Evolutionary conservation across 2,888 invertebrate genomes (phyloP).

Genomic region (Iselma pallidipennis): DNA sequence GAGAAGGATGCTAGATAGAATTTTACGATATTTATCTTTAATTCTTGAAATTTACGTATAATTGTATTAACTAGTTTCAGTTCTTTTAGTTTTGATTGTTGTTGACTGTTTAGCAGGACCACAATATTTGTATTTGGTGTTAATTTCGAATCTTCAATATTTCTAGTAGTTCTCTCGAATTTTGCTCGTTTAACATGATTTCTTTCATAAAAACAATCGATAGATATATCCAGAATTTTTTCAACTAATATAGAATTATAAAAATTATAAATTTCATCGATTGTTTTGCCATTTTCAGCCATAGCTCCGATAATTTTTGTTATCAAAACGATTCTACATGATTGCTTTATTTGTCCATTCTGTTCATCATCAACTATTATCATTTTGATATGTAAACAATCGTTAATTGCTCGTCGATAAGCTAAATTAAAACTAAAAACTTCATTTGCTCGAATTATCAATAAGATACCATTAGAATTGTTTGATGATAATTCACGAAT

Average conservation of each 20-base stretch:
- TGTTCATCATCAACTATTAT: slow-evolving; percentile 73
- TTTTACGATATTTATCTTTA: slow-evolving; percentile 31
- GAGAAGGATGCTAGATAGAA: slow-evolving; percentile 36
- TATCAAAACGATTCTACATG: slow-evolving; percentile 62
- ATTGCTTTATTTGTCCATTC: slow-evolving; percentile 53
- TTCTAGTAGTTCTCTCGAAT: slow-evolving; percentile 66
- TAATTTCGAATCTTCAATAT: slow-evolving; percentile 64
- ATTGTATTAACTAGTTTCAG: slow-evolving; percentile 60
- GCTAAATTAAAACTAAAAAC: slow-evolving; percentile 82
- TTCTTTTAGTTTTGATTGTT: slow-evolving; percentile 20
- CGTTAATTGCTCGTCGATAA: slow-evolving; percentile 69
- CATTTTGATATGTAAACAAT: slow-evolving; percentile 61
- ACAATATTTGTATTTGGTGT: neutral
- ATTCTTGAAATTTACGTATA: slow-evolving; percentile 39
- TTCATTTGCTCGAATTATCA: slow-evolving; percentile 76
- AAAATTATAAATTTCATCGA: slow-evolving; percentile 62
- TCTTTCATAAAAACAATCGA: slow-evolving; percentile 6
- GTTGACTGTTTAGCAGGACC: neutral
- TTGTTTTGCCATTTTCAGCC: slow-evolving; percentile 63
- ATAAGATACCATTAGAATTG: slow-evolving; percentile 65
- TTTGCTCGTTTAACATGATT: neutral
- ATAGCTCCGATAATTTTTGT: slow-evolving; percentile 76
- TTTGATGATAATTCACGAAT: slow-evolving; percentile 48
- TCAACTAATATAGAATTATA: slow-evolving; percentile 52
- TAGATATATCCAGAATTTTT: slow-evolving; percentile 59